A percentile compares a stretch with the other conserved stretches of the same genome.
phyloP scores from a whole-genome alignment of 2,797 vertebrate genomes.

The Avahi laniger region DNA sequence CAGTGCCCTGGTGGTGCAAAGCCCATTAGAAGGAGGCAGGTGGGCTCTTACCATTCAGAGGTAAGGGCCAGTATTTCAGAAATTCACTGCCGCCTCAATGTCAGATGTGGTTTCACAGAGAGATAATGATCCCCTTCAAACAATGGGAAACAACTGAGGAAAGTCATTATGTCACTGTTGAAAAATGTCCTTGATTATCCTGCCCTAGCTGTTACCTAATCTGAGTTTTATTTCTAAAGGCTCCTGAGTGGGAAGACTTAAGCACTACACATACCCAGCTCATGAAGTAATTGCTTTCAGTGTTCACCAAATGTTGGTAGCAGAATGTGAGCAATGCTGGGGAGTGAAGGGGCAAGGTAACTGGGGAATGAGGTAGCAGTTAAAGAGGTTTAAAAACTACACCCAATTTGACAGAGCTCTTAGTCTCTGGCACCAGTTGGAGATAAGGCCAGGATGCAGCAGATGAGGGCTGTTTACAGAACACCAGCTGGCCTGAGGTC shows the following conservation, averaged over 20 bases:
- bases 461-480: conserved; percentile 77
- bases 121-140: conserved; percentile 78
- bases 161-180: conserved; percentile 81
- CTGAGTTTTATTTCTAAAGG: conserved; percentile 76
- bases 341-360: conserved; percentile 6
- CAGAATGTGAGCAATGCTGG: conserved; percentile 29
- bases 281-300: conserved; percentile 68
- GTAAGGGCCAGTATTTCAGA: conserved; percentile 66
- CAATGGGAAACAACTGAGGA: conserved; percentile 79
- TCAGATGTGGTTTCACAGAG: conserved; percentile 79
- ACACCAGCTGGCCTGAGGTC: conserved; percentile 81
- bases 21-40: conserved; percentile 75
- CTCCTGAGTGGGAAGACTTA: conserved; percentile 68
- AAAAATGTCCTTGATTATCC: conserved; percentile 83
- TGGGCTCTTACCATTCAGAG: conserved; percentile 76
- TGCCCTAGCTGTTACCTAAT: conserved; percentile 82
- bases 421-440: not conserved
- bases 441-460: not conserved
- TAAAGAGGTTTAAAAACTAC: not conserved
- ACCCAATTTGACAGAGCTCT: conserved; percentile 6
- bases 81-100: conserved; percentile 72
- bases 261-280: conserved; percentile 53
- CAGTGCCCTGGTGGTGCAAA: conserved; percentile 24
- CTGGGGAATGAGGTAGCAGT: not conserved
- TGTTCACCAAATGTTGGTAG: conserved; percentile 38